Base-by-base conservation (phyloP, 2,888 invertebrate genomes). In the Rhodophaea formosa region DNA sequence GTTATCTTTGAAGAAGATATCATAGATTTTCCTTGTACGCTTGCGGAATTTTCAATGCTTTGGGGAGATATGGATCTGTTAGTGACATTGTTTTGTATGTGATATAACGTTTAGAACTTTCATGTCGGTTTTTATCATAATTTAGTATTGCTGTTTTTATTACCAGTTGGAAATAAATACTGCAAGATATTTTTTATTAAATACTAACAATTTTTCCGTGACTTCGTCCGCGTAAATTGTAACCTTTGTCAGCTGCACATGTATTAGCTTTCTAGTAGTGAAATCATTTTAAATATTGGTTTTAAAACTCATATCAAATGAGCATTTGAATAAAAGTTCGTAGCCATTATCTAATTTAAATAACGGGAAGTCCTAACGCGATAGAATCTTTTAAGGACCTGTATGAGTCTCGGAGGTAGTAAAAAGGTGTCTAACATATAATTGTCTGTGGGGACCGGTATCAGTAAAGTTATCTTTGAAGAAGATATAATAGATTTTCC, bases 351-450 rank as follows among this genome's bases (percentile, higher is more conserved):
- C 44, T 44, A 44, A 44, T 44, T 44, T 15, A 44, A 15, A 44
- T 44, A 44, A 7, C 15, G 43, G 23, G 8, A 46, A 23, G 16
- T 16, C 17, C 45, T 7, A 2, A 44, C 8, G n/a, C 12, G 23
- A 46, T 12, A 29, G 15, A n/a, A 46, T 23, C 16, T 46, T 23
- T 46, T 8, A 46, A 46, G 23, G 46, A n/a, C 3, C 12, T 29
- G 23, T 45, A 14, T 23, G 23, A 46, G n/a, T 46, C n/a, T 3
- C 29, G n/a, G 12, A 7, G 46, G 46, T 46, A 46, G 46, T 49
- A 49, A 49, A 49, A 49, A 10, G 49, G 49, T 49, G 49, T 46
- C 12, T 23, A 23, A 46, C 23, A 45, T 45, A 49, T 49, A 49
- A 49, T 32, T 49, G 49, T 15, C 49, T 49, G 30, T 32, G 8